Evolutionary conservation across 2,888 invertebrate species (phyloP).

Genomic region (Sthenelais limicola): DNA sequence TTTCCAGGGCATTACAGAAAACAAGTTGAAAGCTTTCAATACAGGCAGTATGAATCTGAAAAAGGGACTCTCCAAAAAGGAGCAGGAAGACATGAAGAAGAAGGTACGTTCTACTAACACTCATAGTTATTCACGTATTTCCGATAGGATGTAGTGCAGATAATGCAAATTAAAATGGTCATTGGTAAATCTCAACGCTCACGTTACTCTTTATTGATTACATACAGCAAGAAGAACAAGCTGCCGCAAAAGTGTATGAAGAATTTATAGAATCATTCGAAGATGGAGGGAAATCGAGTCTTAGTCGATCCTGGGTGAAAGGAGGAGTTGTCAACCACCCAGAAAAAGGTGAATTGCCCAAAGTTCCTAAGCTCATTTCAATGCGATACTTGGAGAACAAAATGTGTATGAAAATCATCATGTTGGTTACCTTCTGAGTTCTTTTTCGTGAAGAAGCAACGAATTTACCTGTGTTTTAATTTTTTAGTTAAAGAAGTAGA

Average conservation of each 20-base stretch:
- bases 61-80: conserved; percentile 65
- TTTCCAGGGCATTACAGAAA: conserved; percentile 60
- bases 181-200: too few species aligned
- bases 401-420: too few species aligned
- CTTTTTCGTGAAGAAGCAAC: too few species aligned
- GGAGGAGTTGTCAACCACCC: conserved; percentile 98
- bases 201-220: too few species aligned
- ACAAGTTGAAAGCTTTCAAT: conserved; percentile 68
- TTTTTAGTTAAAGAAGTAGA: conserved; percentile 28
- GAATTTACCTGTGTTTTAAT: not conserved
- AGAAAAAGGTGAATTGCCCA: conserved; percentile 73
- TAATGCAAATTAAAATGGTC: too few species aligned
- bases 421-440: too few species aligned
- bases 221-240: conserved; percentile 74
- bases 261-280: conserved; percentile 98
- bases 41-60: conserved; percentile 65
- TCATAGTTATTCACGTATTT: not conserved
- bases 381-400: too few species aligned
- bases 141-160: too few species aligned
- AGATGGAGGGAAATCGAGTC: conserved; percentile 76
- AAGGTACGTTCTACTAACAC: conserved; percentile 55
- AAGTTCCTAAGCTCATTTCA: too few species aligned
- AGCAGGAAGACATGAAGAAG: conserved; percentile 65
- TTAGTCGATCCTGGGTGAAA: conserved; percentile 93
- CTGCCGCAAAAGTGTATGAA: conserved; percentile 83